phyloP scores from a whole-genome alignment of 2,797 vertebrate species.

The Hippocampus kuda region DNA sequence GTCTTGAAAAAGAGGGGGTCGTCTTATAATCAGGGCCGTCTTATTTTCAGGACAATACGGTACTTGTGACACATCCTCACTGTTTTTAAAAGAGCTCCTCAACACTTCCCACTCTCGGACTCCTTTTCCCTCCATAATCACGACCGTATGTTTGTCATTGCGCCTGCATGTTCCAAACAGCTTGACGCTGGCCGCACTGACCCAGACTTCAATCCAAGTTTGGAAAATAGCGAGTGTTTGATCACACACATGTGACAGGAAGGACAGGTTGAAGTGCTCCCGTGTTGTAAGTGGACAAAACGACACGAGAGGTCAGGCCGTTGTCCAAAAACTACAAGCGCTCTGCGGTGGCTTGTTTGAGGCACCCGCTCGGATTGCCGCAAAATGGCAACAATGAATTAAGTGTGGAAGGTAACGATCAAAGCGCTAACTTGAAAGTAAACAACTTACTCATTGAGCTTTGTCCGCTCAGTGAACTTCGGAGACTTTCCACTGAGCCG shows the following conservation, averaged over 20 bases:
- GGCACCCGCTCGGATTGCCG: too few relatives aligned
- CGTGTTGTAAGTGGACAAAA: slow-evolving; percentile 20
- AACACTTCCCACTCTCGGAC: background rate
- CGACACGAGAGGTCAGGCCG: background rate
- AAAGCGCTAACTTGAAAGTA: background rate
- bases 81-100: background rate
- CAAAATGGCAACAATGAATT: background rate
- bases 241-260: slow-evolving; percentile 7
- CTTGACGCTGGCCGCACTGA: background rate
- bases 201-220: slow-evolving; percentile 1
- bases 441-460: slow-evolving; percentile 84
- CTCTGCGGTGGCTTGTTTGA: background rate
- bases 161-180: slow-evolving; percentile 11
- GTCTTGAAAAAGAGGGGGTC: too few relatives aligned
- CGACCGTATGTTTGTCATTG: slow-evolving; percentile 26
- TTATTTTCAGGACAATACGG: too few relatives aligned
- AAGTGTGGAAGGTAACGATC: background rate
- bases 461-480: slow-evolving; percentile 93
- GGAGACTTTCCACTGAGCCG: slow-evolving; percentile 92
- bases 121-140: slow-evolving; percentile 25
- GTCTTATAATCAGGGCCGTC: too few relatives aligned
- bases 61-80: background rate
- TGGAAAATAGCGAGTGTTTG: slow-evolving; percentile 1
- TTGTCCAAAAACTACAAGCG: background rate
- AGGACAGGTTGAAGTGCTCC: slow-evolving; percentile 27